Conservation (phyloP, 1,140 invertebrate species). For the Drosophila athabasca region DNA sequence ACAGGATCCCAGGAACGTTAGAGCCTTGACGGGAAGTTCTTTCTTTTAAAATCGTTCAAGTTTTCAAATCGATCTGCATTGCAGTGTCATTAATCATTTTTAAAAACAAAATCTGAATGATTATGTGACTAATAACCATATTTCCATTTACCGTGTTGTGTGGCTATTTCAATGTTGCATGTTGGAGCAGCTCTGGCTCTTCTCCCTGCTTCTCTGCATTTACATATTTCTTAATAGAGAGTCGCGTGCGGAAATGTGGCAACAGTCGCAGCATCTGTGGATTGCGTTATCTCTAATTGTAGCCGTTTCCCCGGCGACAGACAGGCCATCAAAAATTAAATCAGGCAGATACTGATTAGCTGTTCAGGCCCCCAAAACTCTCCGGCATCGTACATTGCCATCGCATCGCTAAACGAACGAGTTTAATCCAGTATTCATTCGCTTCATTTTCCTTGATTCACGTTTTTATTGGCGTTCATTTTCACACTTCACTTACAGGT, state of each 20-base stretch:
- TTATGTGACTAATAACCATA: conserved; percentile 37
- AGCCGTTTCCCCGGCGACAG: conserved; percentile 21
- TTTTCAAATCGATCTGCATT: too few species aligned
- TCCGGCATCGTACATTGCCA: background rate
- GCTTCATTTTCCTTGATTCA: conserved; percentile 2
- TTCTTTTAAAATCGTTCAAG: too few species aligned
- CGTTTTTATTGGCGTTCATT: conserved; percentile 47
- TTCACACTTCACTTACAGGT: conserved; percentile 45
- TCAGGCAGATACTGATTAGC: conserved; percentile 24
- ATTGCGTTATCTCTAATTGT: conserved; percentile 56
- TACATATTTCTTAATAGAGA: conserved; percentile 27
- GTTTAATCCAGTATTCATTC: conserved; percentile 29
- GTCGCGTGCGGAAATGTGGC: conserved; percentile 68
- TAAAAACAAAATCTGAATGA: conserved; percentile 17
- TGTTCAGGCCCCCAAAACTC: conserved; percentile 23
- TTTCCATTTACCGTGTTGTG: conserved; percentile 17
- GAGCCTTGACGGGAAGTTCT: too few species aligned
- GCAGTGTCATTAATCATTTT: too few species aligned
- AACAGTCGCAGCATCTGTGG: conserved; percentile 31
- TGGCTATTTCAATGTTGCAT: conserved; percentile 53
- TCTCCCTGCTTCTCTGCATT: conserved; percentile 14
- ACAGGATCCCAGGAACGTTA: too few species aligned
- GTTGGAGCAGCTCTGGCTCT: conserved; percentile 34
- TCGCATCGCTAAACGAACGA: conserved; percentile 33
- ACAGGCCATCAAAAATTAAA: conserved; percentile 11